phyloP scores from a whole-genome alignment of 2,797 vertebrate species.

The Eupleurogrammus muticus region DNA sequence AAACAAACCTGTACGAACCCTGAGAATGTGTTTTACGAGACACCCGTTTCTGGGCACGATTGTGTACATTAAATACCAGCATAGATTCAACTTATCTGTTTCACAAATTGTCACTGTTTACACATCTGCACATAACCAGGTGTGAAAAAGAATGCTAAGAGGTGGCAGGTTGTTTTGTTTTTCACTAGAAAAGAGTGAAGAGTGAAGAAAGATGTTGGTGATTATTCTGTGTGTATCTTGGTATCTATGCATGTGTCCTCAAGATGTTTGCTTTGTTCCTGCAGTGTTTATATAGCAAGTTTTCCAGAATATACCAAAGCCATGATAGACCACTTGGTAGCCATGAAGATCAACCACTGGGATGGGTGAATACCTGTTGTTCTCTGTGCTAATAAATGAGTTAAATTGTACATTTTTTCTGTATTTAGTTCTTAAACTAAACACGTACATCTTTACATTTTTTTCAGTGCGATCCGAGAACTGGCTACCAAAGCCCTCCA shows the following conservation, averaged over 20 bases:
- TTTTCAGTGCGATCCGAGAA: constrained; percentile 89
- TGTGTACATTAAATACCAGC: background rate
- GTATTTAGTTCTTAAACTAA: background rate
- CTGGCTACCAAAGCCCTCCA: constrained; percentile 91
- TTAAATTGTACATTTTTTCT: background rate
- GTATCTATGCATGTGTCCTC: background rate
- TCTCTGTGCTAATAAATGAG: background rate
- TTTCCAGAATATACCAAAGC: constrained; percentile 94
- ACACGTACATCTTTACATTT: background rate
- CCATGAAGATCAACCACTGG: constrained; percentile 95
- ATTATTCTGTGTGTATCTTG: constrained; percentile 1
- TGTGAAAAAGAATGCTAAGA: background rate
- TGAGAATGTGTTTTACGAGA: background rate
- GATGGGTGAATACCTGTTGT: constrained; percentile 83
- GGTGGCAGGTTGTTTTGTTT: background rate
- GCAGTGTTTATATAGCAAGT: constrained; percentile 89
- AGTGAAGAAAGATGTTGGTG: background rate
- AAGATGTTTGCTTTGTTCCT: constrained; percentile 16
- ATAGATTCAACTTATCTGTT: background rate
- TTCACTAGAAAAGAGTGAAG: background rate
- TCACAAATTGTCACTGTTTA: constrained; percentile 43
- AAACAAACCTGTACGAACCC: too few species aligned
- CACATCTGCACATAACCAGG: background rate
- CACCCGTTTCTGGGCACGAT: background rate
- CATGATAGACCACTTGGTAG: constrained; percentile 93